Conservation (phyloP, 2,888 invertebrate species). For the Sipunculus nudus region DNA sequence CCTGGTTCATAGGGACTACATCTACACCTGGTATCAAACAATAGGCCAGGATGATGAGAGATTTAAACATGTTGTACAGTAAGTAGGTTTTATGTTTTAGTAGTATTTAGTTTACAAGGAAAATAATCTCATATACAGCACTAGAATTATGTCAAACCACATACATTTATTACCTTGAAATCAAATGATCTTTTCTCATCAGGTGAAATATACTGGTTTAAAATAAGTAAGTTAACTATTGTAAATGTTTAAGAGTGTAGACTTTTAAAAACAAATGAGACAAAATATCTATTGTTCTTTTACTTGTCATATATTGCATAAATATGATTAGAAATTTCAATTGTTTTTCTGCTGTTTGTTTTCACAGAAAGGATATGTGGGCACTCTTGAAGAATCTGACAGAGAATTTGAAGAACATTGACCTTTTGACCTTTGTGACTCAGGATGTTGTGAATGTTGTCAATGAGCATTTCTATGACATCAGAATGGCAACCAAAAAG, state of each 20-base stretch:
- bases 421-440: slow-evolving; percentile 84
- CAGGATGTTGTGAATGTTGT: slow-evolving; percentile 83
- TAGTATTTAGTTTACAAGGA: not conserved
- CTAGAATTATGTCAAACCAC: no score
- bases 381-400: slow-evolving; percentile 80
- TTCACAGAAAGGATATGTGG: slow-evolving; percentile 77
- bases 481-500: slow-evolving; percentile 74
- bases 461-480: slow-evolving; percentile 85
- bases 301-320: no score
- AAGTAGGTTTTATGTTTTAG: slow-evolving; percentile 40
- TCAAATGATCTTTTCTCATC: no score
- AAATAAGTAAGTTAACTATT: no score
- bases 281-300: no score
- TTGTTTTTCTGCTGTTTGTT: not conserved
- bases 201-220: no score
- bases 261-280: no score
- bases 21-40: slow-evolving; percentile 79
- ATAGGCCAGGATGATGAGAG: slow-evolving; percentile 75
- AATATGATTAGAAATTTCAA: no score
- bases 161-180: no score
- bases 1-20: slow-evolving; percentile 81
- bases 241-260: no score
- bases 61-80: slow-evolving; percentile 62
- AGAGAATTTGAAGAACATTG: slow-evolving; percentile 78
- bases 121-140: no score